Base-by-base conservation (phyloP, 2,113 vertebrate genomes). In the Anguilla japonica region DNA sequence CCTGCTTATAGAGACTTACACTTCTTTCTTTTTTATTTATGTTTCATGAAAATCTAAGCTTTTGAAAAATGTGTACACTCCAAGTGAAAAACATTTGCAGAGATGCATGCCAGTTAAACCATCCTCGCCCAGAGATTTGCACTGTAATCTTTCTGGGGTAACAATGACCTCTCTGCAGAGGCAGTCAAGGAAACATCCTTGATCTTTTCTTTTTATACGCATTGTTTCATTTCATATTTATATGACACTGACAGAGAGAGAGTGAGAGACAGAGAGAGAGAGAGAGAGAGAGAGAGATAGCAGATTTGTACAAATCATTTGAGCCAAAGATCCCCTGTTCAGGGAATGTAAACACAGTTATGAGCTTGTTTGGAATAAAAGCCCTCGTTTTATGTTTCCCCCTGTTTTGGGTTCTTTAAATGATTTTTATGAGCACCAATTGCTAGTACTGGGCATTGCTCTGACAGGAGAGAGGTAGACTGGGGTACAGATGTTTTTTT, bases 91-190 rank as follows among this genome's bases (percentile, higher is more conserved):
- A 79, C 80, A 88, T 83, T 88, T 86, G 83, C 82, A 81, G 83
- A 67, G 34, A 39, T 43, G 84, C 84, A 89, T 86, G 85, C 83
- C 84, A 88, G 90, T 87, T 88, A 85, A 85, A 85, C 71, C 20
- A 16, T 7, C 56, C 40, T 13, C 85, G 26, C 75, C 57, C 41
- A 20, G 46, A 41, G 60, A 86, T 83, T 79, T 79, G n/a, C 60
- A 57, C 18, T 83, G 53, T 79, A 26, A 82, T 40, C 53, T 53
- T 83, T 86, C 84, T 67, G 67, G 75, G 41, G 40, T 39, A 5
- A 60, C 41, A 87, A 79, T 41, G 39, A 26, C 83, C 26, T 11
- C 18, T 63, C 41, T 75, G 29, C 85, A 7, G 20, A 81, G 78
- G 85, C 34, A 41, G 85, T 46, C 60, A 67, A 1, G 60, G 60